Percentiles rank a stretch among this genome's conserved stretches.
Conservation (phyloP, 1,140 invertebrate genomes). For the Drosophila nigromelanica region DNA sequence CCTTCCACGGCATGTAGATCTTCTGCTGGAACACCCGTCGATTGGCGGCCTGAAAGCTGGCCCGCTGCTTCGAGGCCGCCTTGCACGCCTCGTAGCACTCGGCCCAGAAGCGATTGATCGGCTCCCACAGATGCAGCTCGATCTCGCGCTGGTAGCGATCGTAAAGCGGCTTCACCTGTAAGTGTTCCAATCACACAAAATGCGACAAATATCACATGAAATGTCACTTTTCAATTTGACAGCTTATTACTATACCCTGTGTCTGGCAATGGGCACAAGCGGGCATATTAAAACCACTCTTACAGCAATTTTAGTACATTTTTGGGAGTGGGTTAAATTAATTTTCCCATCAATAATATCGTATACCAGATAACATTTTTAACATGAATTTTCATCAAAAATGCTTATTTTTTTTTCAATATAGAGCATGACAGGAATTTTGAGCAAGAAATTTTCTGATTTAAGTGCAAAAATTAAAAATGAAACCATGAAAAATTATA, state of each 20-base stretch:
- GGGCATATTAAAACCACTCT: too few relatives aligned
- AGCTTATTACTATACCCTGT: constrained; percentile 1
- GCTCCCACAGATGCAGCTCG: constrained; percentile 84
- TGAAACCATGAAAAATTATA: too few relatives aligned
- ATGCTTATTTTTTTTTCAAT: too few relatives aligned
- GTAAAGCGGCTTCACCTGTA: constrained; percentile 84
- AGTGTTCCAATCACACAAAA: constrained; percentile 7
- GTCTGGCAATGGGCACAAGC: too few relatives aligned
- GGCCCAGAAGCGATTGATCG: constrained; percentile 86
- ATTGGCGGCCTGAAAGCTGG: constrained; percentile 86
- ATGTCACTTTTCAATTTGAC: constrained; percentile 2
- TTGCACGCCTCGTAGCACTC: constrained; percentile 87
- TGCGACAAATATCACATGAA: constrained; percentile 9
- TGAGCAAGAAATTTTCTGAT: too few relatives aligned
- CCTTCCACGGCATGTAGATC: constrained; percentile 85
- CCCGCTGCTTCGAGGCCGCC: constrained; percentile 86
- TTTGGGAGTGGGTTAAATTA: too few relatives aligned
- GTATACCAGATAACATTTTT: too few relatives aligned
- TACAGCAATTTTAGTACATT: too few relatives aligned
- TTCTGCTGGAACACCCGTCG: constrained; percentile 87
- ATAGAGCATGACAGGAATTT: too few relatives aligned
- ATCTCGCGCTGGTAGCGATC: constrained; percentile 84
- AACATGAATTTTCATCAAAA: too few relatives aligned
- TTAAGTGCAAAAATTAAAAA: too few relatives aligned
- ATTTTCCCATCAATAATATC: too few relatives aligned